Conservation (phyloP, 2,797 vertebrate species). For the Dipus sagitta region DNA sequence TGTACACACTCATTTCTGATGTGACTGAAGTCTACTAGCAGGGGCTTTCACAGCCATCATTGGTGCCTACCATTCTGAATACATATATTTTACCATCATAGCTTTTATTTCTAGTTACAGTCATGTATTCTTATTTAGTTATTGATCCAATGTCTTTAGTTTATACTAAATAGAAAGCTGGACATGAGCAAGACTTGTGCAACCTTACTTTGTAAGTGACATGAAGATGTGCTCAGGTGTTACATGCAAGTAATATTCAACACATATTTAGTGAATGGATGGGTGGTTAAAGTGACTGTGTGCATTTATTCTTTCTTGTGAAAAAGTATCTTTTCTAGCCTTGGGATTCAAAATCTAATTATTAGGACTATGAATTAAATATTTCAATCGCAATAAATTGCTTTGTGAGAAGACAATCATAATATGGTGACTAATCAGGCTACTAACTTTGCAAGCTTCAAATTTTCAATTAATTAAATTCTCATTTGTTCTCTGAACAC, state of each 20-base stretch:
- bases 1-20: background rate
- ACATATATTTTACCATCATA: background rate
- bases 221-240: fast-evolving
- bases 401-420: slow-evolving; percentile 9
- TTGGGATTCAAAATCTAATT: background rate
- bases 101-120: background rate
- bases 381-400: background rate
- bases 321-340: slow-evolving; percentile 46
- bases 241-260: fast-evolving
- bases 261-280: too few species aligned
- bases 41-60: background rate
- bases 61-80: background rate
- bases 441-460: background rate
- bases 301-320: background rate
- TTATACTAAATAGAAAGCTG: background rate
- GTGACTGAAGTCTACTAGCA: background rate
- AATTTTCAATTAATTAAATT: background rate
- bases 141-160: background rate
- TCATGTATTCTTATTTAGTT: background rate
- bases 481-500: slow-evolving; percentile 70
- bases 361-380: slow-evolving; percentile 18
- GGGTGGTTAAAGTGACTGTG: background rate
- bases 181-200: background rate
- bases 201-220: background rate
- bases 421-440: background rate